Evolutionary conservation across 1,140 invertebrate genomes (phyloP).

Genomic region (Brevipalpus yothersi): DNA sequence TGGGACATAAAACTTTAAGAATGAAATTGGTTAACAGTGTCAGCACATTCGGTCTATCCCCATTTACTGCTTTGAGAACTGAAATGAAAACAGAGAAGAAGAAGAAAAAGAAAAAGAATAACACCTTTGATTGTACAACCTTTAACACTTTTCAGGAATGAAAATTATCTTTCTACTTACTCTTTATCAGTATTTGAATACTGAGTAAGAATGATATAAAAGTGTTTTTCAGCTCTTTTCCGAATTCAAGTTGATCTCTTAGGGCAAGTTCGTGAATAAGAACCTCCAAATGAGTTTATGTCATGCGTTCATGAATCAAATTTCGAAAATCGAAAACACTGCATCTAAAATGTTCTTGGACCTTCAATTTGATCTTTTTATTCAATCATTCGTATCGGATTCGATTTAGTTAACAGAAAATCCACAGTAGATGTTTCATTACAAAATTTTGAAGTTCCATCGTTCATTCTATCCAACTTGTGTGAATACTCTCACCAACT

Average conservation of each 20-base stretch:
- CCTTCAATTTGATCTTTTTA: too few species aligned
- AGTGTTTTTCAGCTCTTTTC: slow-evolving; percentile 95
- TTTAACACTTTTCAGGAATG: not conserved
- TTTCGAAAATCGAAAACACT: too few species aligned
- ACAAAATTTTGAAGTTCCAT: too few species aligned
- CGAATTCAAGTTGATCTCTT: slow-evolving; percentile 87
- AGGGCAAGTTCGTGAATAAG: slow-evolving; percentile 63
- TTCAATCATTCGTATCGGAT: too few species aligned
- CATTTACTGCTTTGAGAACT: slow-evolving; percentile 96
- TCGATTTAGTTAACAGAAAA: too few species aligned
- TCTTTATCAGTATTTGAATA: slow-evolving; percentile 90
- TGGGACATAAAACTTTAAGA: slow-evolving; percentile 38
- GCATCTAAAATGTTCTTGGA: too few species aligned
- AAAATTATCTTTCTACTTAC: slow-evolving; percentile 34
- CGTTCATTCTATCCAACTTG: too few species aligned
- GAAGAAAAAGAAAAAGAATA: slow-evolving; percentile 23
- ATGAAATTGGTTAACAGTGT: slow-evolving; percentile 95
- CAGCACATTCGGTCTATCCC: slow-evolving; percentile 93
- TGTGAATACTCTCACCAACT: too few species aligned
- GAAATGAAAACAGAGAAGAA: too few species aligned
- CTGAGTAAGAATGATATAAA: slow-evolving; percentile 89
- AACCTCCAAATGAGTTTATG: slow-evolving; percentile 77
- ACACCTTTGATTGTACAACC: slow-evolving; percentile 9
- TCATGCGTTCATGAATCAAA: slow-evolving; percentile 52
- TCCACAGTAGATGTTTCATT: too few species aligned